Evolutionary conservation across 2,888 invertebrate species (phyloP).

Genomic region (Cylloceria caligata): DNA sequence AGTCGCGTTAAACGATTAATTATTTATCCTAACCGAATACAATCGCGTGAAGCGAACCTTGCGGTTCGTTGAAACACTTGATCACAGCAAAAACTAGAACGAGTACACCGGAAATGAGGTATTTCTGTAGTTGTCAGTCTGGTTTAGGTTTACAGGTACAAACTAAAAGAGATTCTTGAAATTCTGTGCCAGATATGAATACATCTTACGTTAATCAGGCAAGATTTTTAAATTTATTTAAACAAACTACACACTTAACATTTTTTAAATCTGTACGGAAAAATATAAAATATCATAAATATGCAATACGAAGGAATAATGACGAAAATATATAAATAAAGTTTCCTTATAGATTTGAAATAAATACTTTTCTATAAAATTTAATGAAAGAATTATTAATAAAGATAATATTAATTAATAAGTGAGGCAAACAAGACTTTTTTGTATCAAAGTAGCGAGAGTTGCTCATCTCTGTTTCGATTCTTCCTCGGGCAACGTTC

Average conservation of each 20-base stretch:
- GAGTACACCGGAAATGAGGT: background rate
- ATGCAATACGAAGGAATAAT: too few species aligned
- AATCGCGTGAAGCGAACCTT: too few species aligned
- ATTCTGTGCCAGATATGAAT: background rate
- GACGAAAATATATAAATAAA: too few species aligned
- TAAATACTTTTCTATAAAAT: too few species aligned
- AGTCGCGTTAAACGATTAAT: too few species aligned
- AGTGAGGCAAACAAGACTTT: background rate
- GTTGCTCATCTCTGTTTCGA: background rate
- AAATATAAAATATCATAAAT: too few species aligned
- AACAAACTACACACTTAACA: too few species aligned
- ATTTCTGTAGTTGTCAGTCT: constrained; percentile 1
- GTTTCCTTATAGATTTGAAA: too few species aligned
- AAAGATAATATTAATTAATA: background rate
- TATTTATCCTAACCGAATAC: too few species aligned
- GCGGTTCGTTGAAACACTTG: too few species aligned
- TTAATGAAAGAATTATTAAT: background rate
- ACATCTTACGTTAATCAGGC: background rate
- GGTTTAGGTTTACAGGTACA: background rate
- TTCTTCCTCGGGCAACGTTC: background rate
- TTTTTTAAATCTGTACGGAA: too few species aligned
- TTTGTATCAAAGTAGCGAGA: background rate
- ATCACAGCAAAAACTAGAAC: background rate
- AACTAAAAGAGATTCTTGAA: background rate
- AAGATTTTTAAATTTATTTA: too few species aligned